Evolutionary conservation across 2,888 invertebrate genomes (phyloP).

Genomic region (Andricus curvator): DNA sequence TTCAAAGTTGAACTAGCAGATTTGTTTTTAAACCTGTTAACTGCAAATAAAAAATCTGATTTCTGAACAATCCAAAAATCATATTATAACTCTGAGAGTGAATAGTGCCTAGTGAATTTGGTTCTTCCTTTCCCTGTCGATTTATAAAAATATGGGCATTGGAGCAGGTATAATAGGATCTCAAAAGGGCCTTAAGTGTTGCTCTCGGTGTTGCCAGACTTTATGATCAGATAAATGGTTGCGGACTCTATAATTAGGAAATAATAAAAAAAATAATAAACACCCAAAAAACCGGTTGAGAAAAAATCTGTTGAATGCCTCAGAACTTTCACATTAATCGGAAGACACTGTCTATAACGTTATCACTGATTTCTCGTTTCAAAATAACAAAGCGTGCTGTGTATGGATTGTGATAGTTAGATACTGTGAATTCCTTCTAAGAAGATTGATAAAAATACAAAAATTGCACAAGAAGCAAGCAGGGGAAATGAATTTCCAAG

Average conservation of each 20-base stretch:
- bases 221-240: neutral
- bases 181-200: neutral
- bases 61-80: neutral
- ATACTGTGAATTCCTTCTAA: neutral
- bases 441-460: neutral
- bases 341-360: neutral
- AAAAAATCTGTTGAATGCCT: neutral
- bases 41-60: neutral
- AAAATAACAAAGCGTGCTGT: neutral
- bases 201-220: neutral
- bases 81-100: neutral
- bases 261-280: neutral
- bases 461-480: neutral
- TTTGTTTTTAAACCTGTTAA: neutral
- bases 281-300: conserved; percentile 15
- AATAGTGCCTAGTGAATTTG: neutral
- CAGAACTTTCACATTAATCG: neutral
- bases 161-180: neutral
- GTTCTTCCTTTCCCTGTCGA: neutral
- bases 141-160: neutral
- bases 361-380: neutral
- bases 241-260: neutral
- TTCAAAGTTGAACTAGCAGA: neutral
- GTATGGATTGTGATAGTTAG: neutral
- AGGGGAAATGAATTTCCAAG: neutral